These are phyloP conservation scores for Drosophila limbata DNA, from an alignment of 2,888 invertebrate genomes.

Conservation along the genomic window DNA sequence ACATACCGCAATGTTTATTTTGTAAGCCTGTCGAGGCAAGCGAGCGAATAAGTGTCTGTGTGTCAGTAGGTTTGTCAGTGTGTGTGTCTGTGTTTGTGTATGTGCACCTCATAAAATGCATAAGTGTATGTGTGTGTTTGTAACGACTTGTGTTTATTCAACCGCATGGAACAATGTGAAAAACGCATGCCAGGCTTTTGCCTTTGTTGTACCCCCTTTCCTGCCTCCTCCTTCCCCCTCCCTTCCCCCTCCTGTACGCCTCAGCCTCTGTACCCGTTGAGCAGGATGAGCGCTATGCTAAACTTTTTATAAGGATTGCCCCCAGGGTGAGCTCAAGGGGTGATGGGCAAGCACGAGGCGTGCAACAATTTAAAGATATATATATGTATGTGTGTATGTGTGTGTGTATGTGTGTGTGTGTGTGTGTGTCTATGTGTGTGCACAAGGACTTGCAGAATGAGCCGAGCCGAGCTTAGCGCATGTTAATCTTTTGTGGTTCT, in stretches of 20 bases:
- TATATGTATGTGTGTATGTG: conserved; percentile 43
- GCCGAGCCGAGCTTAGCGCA: conserved; percentile 54
- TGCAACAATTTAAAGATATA: conserved; percentile 71
- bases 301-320: conserved; percentile 74
- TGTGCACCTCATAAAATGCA: conserved; percentile 56
- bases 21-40: conserved; percentile 73
- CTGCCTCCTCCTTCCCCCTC: not conserved
- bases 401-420: conserved; percentile 19
- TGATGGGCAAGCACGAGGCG: conserved; percentile 50
- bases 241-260: not conserved
- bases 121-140: conserved; percentile 35
- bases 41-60: conserved; percentile 72
- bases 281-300: conserved; percentile 56
- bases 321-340: conserved; percentile 41
- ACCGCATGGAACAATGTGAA: conserved; percentile 77
- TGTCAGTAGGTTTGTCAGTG: conserved; percentile 30
- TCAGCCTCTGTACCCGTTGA: conserved; percentile 7
- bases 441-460: conserved; percentile 46
- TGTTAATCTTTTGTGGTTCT: conserved; percentile 65
- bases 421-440: conserved; percentile 12
- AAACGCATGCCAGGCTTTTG: conserved; percentile 74
- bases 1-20: conserved; percentile 78
- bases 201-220: conserved; percentile 44
- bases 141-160: conserved; percentile 74
- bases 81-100: conserved; percentile 14